Percentiles rank a stretch among this genome's conserved stretches.
These are phyloP conservation scores for Coecobrya sp. DNA, from an alignment of 2,888 invertebrate genomes.

Conservation along the genomic window DNA sequence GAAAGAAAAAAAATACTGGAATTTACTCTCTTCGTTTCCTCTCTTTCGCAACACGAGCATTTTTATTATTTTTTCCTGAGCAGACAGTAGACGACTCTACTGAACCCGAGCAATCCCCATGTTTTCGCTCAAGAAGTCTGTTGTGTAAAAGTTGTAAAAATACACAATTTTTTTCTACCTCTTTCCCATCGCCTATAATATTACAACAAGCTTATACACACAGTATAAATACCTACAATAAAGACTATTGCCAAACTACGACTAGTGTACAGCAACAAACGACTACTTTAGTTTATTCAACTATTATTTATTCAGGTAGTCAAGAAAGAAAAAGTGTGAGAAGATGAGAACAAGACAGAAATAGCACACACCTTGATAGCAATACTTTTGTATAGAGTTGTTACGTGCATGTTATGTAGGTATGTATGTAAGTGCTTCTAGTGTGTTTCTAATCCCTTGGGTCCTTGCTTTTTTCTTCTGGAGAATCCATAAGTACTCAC, in stretches of 20 bases:
- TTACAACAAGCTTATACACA: conserved; percentile 23
- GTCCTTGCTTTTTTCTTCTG: conserved; percentile 47
- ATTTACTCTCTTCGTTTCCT: conserved; percentile 27
- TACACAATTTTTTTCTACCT: conserved; percentile 23
- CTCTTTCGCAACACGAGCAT: conserved; percentile 44
- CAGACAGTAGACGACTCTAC: neutral
- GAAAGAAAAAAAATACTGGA: conserved; percentile 32
- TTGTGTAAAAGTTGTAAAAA: conserved; percentile 61
- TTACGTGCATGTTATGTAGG: neutral
- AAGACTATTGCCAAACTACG: conserved; percentile 21
- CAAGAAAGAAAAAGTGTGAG: conserved; percentile 34
- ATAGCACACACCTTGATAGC: conserved; percentile 39
- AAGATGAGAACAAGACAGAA: conserved; percentile 62
- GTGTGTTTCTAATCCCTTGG: conserved; percentile 48
- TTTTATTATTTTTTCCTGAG: conserved; percentile 31
- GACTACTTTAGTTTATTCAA: conserved; percentile 38
- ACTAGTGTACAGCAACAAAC: conserved; percentile 30
- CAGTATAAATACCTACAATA: conserved; percentile 11
- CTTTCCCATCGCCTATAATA: conserved; percentile 30
- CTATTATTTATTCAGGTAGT: conserved; percentile 64
- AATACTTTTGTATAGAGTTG: neutral
- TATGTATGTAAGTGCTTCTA: conserved; percentile 5
- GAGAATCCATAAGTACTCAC: conserved; percentile 23
- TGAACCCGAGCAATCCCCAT: conserved; percentile 5
- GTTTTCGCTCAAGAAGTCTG: conserved; percentile 42